Conservation (phyloP, 1,140 invertebrate species). For the Cydia fagiglandana region DNA sequence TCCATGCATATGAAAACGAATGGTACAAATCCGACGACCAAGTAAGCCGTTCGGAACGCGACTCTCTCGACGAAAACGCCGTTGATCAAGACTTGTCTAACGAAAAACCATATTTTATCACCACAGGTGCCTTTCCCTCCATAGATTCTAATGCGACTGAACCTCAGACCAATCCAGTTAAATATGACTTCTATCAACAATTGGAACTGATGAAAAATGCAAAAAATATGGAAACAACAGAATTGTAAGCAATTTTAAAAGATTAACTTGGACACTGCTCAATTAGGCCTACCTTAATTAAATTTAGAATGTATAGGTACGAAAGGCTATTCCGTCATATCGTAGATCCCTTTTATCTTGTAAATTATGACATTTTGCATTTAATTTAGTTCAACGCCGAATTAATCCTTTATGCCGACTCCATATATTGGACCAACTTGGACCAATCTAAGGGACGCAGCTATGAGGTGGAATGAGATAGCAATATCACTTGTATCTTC, state of each 20-base stretch:
- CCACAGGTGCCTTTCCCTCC: conserved; percentile 76
- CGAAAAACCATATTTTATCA: conserved; percentile 80
- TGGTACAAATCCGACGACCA: conserved; percentile 94
- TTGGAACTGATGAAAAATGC: conserved; percentile 82
- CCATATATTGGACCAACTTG: too few species aligned
- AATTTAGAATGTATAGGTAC: background rate
- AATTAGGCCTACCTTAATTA: background rate
- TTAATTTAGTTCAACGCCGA: background rate
- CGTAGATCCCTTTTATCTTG: background rate
- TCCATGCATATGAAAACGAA: conserved; percentile 95
- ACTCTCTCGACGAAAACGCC: conserved; percentile 93
- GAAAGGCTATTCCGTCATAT: background rate
- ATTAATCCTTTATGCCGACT: too few species aligned
- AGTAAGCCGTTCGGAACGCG: conserved; percentile 84
- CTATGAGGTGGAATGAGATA: too few species aligned
- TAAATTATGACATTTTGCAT: background rate
- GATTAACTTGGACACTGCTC: conserved; percentile 3
- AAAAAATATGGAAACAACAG: conserved; percentile 92
- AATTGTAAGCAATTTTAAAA: conserved; percentile 79
- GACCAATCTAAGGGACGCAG: too few species aligned
- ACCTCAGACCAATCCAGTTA: conserved; percentile 79
- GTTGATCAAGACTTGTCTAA: conserved; percentile 82
- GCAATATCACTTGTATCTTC: too few species aligned
- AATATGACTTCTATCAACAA: conserved; percentile 83
- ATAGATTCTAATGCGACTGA: conserved; percentile 74